These are phyloP conservation scores for Phalacrocorax aristotelis DNA, from an alignment of 2,113 vertebrate species.

Conservation along the genomic window DNA sequence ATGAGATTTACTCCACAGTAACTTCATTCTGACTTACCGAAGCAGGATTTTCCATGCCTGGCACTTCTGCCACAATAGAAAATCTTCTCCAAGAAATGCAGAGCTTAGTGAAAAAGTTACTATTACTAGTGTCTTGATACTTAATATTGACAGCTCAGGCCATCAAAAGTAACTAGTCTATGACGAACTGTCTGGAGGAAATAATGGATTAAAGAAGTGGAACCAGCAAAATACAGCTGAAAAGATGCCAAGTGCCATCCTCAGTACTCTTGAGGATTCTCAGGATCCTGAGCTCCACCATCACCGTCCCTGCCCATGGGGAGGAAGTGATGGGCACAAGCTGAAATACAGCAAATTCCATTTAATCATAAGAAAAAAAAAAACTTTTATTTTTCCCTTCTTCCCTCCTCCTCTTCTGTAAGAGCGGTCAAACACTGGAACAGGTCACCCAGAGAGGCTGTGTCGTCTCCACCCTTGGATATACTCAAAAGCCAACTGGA, in stretches of 20 bases:
- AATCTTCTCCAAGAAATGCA: slow-evolving; percentile 61
- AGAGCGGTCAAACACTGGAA: background rate
- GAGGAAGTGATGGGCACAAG: background rate
- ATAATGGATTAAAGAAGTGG: background rate
- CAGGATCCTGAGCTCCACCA: background rate
- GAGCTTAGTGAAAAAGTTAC: slow-evolving; percentile 53
- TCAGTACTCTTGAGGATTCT: background rate
- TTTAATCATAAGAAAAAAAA: background rate
- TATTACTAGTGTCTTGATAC: background rate
- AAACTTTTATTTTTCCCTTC: background rate
- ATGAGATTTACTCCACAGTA: slow-evolving; percentile 69
- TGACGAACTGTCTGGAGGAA: background rate
- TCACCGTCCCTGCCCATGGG: accelerated
- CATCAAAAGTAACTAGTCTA: background rate
- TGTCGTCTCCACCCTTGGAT: background rate
- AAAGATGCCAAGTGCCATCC: background rate
- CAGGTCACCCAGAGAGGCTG: too few relatives aligned
- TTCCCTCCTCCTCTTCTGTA: background rate
- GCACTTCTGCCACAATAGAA: slow-evolving; percentile 62
- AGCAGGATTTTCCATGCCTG: slow-evolving; percentile 60
- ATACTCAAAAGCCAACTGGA: background rate
- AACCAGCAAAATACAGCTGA: background rate
- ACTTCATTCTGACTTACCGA: slow-evolving; percentile 63
- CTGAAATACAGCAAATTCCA: background rate
- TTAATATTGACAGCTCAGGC: slow-evolving; percentile 11